Percentiles rank a stretch among this genome's conserved stretches.
These are phyloP conservation scores for Neuroterus valhalla DNA, from an alignment of 1,140 invertebrate genomes.

Conservation along the genomic window DNA sequence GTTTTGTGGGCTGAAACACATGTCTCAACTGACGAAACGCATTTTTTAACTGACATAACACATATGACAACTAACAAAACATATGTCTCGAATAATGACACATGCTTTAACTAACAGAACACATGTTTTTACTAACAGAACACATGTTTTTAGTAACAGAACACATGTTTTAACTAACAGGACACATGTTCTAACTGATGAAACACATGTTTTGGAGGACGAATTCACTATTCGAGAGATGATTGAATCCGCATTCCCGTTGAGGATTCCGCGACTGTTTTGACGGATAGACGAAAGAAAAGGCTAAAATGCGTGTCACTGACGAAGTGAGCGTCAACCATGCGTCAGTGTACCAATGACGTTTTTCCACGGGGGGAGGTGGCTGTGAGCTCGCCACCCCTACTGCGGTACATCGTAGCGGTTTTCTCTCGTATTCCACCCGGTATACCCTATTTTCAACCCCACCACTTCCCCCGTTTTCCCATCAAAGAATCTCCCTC, in stretches of 20 bases:
- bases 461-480: conserved; percentile 17
- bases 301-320: conserved; percentile 44
- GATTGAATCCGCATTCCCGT: background rate
- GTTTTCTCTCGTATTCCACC: conserved; percentile 62
- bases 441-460: conserved; percentile 36
- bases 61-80: no score
- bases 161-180: no score
- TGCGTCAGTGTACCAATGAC: conserved; percentile 48
- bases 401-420: conserved; percentile 70
- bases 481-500: conserved; percentile 34
- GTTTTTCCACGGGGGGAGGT: conserved; percentile 51
- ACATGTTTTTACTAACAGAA: no score
- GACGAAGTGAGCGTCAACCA: conserved; percentile 36
- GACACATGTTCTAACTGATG: no score
- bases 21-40: no score
- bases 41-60: no score
- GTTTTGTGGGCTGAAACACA: no score
- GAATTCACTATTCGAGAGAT: no score
- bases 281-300: conserved; percentile 33
- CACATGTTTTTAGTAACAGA: no score
- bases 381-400: conserved; percentile 63
- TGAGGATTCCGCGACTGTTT: background rate
- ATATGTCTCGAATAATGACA: no score
- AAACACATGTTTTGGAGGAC: no score
- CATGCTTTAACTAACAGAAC: no score